Evolutionary conservation across 2,797 vertebrate genomes (phyloP), one percentile per base, ranked within the genome.

Genomic region (Chloroceryle amazona): DNA sequence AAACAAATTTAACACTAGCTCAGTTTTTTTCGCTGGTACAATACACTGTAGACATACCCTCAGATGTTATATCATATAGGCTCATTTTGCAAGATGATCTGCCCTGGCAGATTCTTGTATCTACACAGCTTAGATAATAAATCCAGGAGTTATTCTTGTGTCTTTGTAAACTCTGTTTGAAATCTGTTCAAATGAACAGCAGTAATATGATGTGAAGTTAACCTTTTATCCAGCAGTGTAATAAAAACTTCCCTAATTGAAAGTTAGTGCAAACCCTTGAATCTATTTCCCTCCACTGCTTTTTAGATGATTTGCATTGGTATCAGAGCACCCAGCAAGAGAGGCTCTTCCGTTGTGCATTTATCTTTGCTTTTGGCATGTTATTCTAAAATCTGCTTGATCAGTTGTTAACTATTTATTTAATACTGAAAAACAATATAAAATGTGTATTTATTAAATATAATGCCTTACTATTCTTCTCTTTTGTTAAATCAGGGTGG

Each of bases 1-100:
- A 72, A 95, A 88, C 29, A 90, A 65, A 88, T 67, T 95, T 91
- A 93, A 95, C 52, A 78, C 71, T 55, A 70, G 47, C 75, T 95
- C 51, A 13, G 35, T 33, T 88, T 90, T 93, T 70, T 26, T 62
- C 49, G 13, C 62, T 0, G 0, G 18, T 81, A 89, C 39, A 25
- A 71, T 81, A 83, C 66, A 79, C 62, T 13, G 62, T 54, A 89
- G 80, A 51, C 26, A 17, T 31, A 47, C 39, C 7, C 44, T 67
- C 29, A 61, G 66, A 92, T 39, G 19, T 63, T 84, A 6, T 31
- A 35, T 21, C 4, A 9, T 28, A 78, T 20, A 54, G 33, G 29
- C 35, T 61, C 26, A 14, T 84, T 83, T 26, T 47, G 65, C 66
- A 58, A 84, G 42, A 28, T 21, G 19, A 95, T 91, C 37, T 75